These are phyloP conservation scores for Machimus atricapillus DNA, from an alignment of 2,888 invertebrate genomes.

Conservation along the genomic window DNA sequence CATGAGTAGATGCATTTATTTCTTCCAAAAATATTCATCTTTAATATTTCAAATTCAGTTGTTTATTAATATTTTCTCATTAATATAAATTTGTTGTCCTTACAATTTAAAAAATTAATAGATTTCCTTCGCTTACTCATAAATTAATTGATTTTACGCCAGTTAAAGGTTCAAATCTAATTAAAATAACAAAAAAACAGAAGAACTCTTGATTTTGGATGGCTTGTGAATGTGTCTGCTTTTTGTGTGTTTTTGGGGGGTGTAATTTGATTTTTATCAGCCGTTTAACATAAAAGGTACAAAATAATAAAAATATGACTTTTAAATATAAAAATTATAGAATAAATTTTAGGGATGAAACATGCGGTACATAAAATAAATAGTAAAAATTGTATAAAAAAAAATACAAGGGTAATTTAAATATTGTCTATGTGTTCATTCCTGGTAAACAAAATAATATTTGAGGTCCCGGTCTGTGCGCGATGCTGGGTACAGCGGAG, in stretches of 20 bases:
- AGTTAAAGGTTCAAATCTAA: not conserved
- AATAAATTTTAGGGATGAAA: not conserved
- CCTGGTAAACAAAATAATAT: not conserved
- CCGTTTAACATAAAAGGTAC: not conserved
- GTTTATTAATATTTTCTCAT: slow-evolving; percentile 37
- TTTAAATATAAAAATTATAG: not conserved
- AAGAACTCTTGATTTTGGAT: not conserved
- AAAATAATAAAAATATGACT: not conserved
- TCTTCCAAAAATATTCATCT: slow-evolving; percentile 40
- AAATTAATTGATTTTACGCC: slow-evolving; percentile 11
- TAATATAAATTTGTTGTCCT: slow-evolving; percentile 28
- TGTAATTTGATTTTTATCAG: not conserved
- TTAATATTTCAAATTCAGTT: slow-evolving; percentile 40
- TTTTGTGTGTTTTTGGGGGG: not conserved
- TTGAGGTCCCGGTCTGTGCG: not conserved
- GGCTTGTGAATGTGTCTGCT: not conserved
- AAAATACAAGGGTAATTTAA: not conserved
- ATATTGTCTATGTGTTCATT: not conserved
- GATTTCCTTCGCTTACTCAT: not conserved
- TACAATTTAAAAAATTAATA: slow-evolving; percentile 31
- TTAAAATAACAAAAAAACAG: not conserved
- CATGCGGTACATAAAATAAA: not conserved
- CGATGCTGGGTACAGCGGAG: not conserved
- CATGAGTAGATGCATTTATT: slow-evolving; percentile 48
- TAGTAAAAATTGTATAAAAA: not conserved